phyloP scores from a whole-genome alignment of 1,140 invertebrate species.

The Stegodyphus mimosarum region DNA sequence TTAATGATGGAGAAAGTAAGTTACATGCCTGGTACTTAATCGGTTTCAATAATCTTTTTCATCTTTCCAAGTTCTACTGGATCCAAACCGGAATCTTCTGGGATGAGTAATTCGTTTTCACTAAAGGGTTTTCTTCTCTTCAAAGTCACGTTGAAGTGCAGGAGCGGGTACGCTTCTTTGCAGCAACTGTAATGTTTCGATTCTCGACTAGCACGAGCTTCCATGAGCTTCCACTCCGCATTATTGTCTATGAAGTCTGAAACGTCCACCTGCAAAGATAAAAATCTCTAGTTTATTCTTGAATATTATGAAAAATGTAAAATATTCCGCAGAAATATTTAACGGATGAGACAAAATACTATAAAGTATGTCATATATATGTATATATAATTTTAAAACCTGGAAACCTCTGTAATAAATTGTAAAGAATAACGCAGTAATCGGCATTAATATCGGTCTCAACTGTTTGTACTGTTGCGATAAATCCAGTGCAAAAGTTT shows the following conservation, averaged over 20 bases:
- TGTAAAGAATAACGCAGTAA: background rate
- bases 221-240: constrained; percentile 73
- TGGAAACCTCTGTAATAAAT: background rate
- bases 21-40: too few species aligned
- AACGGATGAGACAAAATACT: background rate
- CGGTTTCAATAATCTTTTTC: too few species aligned
- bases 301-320: background rate
- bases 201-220: constrained; percentile 67
- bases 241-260: constrained; percentile 65
- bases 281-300: background rate
- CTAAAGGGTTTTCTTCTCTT: background rate
- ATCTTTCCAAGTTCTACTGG: too few species aligned
- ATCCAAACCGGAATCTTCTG: too few species aligned
- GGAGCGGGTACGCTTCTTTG: constrained; percentile 71
- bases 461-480: too few species aligned
- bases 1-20: too few species aligned
- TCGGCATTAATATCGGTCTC: too few species aligned
- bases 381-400: background rate
- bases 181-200: constrained; percentile 71
- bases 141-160: background rate
- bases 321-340: background rate
- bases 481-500: too few species aligned
- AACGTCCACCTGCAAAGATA: constrained; percentile 21
- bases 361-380: background rate
- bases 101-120: too few species aligned